phyloP scores from a whole-genome alignment of 2,113 vertebrate species.

The Fukomys damarensis region DNA sequence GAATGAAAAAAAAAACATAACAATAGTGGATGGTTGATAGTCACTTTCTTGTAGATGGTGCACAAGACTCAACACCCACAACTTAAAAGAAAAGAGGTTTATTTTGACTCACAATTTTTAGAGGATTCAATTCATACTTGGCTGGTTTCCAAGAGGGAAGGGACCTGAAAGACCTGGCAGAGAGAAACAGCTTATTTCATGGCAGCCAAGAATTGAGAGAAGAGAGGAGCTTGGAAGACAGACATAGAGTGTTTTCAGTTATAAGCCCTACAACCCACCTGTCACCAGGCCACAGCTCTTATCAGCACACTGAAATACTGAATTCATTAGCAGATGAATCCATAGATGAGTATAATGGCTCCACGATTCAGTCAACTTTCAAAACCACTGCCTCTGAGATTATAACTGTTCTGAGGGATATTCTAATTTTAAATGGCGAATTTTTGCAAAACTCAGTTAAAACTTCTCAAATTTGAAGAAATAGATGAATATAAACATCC shows the following conservation, averaged over 20 bases:
- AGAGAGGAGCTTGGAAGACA: rapidly evolving
- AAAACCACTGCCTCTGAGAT: not conserved
- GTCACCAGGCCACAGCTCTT: not conserved
- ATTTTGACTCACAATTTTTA: not conserved
- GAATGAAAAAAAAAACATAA: not conserved
- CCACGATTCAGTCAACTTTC: not conserved
- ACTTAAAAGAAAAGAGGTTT: not conserved
- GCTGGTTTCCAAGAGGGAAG: not conserved
- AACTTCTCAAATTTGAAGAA: not conserved
- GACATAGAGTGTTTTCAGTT: not conserved
- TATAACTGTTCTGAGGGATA: not conserved
- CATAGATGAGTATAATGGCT: not conserved
- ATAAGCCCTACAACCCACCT: no score
- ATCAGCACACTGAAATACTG: not conserved
- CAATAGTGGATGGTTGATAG: not conserved
- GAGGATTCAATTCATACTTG: not conserved
- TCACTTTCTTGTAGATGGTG: not conserved
- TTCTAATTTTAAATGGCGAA: not conserved
- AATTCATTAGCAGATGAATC: not conserved
- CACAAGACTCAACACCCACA: not conserved
- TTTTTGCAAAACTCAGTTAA: not conserved
- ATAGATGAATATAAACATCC: not conserved
- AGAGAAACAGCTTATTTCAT: not conserved
- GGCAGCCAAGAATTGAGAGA: not conserved
- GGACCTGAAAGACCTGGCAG: not conserved